These are phyloP conservation scores for Drosophila albomicans DNA, from an alignment of 1,140 invertebrate species.

Conservation along the genomic window DNA sequence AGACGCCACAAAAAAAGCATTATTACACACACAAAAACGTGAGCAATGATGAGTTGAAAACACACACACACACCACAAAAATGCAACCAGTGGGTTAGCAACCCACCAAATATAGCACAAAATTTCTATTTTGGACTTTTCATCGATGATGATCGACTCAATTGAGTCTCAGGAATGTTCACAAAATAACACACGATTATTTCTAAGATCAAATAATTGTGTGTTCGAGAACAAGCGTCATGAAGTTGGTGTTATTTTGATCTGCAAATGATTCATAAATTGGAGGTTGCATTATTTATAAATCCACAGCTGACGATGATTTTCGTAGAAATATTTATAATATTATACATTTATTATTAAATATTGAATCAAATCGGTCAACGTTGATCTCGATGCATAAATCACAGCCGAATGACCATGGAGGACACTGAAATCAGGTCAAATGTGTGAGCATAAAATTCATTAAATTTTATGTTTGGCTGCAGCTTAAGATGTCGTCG, in stretches of 20 bases:
- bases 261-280: no score
- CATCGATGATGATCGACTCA: neutral
- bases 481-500: neutral
- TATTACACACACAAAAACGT: neutral
- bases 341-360: no score
- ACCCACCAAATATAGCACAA: slow-evolving; percentile 11
- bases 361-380: no score
- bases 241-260: no score
- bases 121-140: neutral
- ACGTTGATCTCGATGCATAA: neutral
- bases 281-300: no score
- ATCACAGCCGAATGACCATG: neutral
- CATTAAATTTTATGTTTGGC: neutral
- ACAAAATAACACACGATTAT: neutral
- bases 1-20: slow-evolving; percentile 1
- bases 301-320: no score
- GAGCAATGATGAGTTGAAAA: slow-evolving; percentile 2
- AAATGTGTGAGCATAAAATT: neutral
- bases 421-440: neutral
- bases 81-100: slow-evolving; percentile 13
- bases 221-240: no score
- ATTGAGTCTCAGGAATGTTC: slow-evolving; percentile 5
- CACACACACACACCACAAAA: neutral
- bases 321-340: no score
- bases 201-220: neutral